These are phyloP conservation scores for Caenorhabditis panamensis DNA, from an alignment of 2,888 invertebrate species.

Conservation along the genomic window DNA sequence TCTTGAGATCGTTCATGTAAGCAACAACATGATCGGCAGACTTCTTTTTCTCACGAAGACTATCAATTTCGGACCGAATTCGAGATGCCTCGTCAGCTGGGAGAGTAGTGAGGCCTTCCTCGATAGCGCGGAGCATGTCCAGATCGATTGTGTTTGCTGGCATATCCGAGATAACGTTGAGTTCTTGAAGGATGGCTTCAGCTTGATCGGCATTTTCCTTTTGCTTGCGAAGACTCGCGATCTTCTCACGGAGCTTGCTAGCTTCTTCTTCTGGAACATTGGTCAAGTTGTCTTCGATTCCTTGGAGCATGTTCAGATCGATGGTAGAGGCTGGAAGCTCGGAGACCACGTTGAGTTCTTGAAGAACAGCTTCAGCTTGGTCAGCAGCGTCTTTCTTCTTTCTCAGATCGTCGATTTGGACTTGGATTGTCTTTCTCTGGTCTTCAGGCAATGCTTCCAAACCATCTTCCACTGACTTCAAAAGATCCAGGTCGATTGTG, in stretches of 20 bases:
- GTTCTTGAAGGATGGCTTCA: constrained; percentile 24
- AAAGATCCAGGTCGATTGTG: constrained; percentile 21
- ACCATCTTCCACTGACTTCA: not conserved
- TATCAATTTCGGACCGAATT: constrained; percentile 36
- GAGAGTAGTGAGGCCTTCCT: constrained; percentile 10
- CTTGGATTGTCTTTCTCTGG: constrained; percentile 10
- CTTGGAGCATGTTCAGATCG: constrained; percentile 41
- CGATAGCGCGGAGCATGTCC: constrained; percentile 23
- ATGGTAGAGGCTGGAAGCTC: constrained; percentile 35
- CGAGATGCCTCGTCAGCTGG: constrained; percentile 4
- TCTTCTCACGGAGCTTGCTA: constrained; percentile 26
- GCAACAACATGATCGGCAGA: constrained; percentile 34
- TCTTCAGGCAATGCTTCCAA: constrained; percentile 26
- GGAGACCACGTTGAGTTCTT: constrained; percentile 33
- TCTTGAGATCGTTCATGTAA: constrained; percentile 32
- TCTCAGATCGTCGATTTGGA: constrained; percentile 16
- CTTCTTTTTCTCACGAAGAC: constrained; percentile 25
- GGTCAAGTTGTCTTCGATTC: constrained; percentile 31
- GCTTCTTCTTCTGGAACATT: constrained; percentile 11
- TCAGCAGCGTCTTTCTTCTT: constrained; percentile 3
- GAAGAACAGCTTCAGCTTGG: constrained; percentile 18
- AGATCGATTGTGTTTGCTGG: constrained; percentile 24
- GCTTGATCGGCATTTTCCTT: constrained; percentile 37
- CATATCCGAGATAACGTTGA: constrained; percentile 21
- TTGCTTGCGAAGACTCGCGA: constrained; percentile 26